phyloP scores from a whole-genome alignment of 30 jellyfish, hydroid and myxozoan species.

The Turritopsis rubra region DNA sequence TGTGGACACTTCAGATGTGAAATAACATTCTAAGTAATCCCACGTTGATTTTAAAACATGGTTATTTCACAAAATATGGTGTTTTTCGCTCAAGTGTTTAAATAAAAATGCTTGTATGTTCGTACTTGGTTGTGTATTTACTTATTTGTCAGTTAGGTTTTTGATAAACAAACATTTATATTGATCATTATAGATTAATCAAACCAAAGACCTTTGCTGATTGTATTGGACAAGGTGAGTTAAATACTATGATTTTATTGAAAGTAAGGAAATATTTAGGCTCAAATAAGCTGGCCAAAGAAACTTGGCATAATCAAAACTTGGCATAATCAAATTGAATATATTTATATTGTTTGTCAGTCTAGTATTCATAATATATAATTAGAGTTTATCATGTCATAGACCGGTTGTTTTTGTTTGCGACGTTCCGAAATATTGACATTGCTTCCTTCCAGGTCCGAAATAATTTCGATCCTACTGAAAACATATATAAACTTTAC shows the following conservation, averaged over 20 bases:
- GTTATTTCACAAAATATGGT: not conserved
- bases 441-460: too few species aligned
- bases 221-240: conserved; percentile 92
- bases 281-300: too few species aligned
- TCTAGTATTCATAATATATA: too few species aligned
- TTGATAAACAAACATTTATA: not conserved
- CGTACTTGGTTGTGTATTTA: not conserved
- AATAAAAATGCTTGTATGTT: not conserved
- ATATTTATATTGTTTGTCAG: too few species aligned
- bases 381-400: too few species aligned
- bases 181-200: conserved; percentile 47
- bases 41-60: not conserved
- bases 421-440: too few species aligned
- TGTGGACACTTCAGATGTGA: not conserved
- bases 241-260: not conserved
- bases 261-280: not conserved
- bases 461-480: too few species aligned
- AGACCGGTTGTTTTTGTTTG: too few species aligned
- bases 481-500: too few species aligned
- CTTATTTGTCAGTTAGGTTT: not conserved
- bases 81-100: not conserved
- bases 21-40: not conserved
- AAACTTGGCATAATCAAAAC: too few species aligned
- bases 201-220: conserved; percentile 96
- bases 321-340: too few species aligned